phyloP scores from a whole-genome alignment of 2,888 invertebrate genomes.

The Temnothorax rugatulus region DNA sequence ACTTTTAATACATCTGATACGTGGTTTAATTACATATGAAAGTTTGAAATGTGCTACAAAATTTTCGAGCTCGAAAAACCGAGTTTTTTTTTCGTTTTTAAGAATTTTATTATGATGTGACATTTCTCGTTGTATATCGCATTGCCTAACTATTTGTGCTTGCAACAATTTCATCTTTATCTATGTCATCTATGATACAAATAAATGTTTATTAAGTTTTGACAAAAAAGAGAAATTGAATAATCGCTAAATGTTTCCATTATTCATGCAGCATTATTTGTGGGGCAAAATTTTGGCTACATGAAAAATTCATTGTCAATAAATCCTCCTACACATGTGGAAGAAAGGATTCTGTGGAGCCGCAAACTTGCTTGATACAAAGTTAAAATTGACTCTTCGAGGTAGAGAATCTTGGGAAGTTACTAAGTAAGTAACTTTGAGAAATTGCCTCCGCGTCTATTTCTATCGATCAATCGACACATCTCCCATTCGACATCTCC shows the following conservation, averaged over 20 bases:
- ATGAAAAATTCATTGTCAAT: constrained; percentile 3
- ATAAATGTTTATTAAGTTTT: not conserved
- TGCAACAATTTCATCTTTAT: not conserved
- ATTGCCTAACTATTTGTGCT: not conserved
- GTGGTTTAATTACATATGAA: not conserved
- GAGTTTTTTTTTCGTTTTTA: not conserved
- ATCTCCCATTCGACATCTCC: not conserved
- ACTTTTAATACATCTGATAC: not conserved
- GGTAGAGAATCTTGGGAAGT: constrained; percentile 75
- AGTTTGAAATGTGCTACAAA: not conserved
- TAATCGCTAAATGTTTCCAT: not conserved
- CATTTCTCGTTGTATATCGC: not conserved
- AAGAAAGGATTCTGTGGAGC: constrained; percentile 37
- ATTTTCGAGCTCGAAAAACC: not conserved
- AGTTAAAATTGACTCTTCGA: constrained; percentile 83
- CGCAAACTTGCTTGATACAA: constrained; percentile 77
- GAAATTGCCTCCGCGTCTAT: constrained; percentile 38
- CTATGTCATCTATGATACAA: not conserved
- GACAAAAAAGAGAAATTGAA: not conserved
- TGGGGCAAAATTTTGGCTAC: not conserved
- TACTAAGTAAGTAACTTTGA: constrained; percentile 77
- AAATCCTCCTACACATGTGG: constrained; percentile 31
- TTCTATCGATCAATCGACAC: constrained; percentile 15
- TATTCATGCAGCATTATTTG: not conserved
- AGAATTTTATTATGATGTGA: not conserved